Base-by-base conservation (phyloP, 2,113 vertebrate species). In the Mormoops blainvillei region DNA sequence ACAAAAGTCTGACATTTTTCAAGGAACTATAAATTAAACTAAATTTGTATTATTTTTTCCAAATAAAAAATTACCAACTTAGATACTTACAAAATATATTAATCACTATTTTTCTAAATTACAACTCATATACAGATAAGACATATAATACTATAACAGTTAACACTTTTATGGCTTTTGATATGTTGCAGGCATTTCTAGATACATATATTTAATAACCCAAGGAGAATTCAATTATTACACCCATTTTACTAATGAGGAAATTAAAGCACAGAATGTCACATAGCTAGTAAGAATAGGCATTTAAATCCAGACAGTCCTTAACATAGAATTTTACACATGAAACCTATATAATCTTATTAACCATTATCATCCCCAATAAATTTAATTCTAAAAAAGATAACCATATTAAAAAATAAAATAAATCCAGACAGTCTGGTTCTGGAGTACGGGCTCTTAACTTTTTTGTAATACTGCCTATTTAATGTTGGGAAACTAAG, bases 1-100 rank as follows among this genome's bases (percentile, higher is more conserved):
- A 41, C 86, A 78, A 86, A 94, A 36, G 12, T 56, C 7, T 89
- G n/a, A 63, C 22, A 84, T 4, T 56, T 70, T 76, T 68, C n/a
- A 77, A 94, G 67, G 26, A 90, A 96, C 6, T 28, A 5, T 12
- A 87, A 56, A 80, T 80, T 52, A 87, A 85, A 58, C 45, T 74
- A 2, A 76, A 77, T 94, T 90, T 71, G 4, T 54, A 88, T 83
- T 88, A 94, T 83, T 91, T 10, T 10, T 85, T 33, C 41, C 26
- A 77, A 85, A 78, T 76, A 19, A 95, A 88, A 94, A 91, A 71
- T 82, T 58, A 68, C 12, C 8, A 93, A 93, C 8, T 95, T 28
- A 88, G 43, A 68, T 8, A 80, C 7, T 83, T 89, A 36, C 31
- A 96, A 82, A 70, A 58, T 26, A 88, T 28, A 87, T 14, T 43